Evolutionary conservation across 2,797 vertebrate species (phyloP).

Genomic region (Trachops cirrhosus): DNA sequence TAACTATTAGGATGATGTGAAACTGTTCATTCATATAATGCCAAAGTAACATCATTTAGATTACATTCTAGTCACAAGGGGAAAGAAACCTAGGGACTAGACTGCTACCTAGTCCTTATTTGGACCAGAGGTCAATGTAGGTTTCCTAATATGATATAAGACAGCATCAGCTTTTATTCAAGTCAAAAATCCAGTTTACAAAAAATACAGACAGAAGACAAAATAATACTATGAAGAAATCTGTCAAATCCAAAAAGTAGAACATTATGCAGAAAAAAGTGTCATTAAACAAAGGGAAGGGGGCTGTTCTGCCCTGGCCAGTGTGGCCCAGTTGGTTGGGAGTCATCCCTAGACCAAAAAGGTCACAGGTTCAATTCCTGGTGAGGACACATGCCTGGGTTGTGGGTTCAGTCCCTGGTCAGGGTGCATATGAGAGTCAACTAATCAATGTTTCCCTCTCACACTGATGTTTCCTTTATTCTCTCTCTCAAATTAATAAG

Average conservation of each 20-base stretch:
- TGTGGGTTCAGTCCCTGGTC: too few relatives aligned
- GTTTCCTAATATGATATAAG: background rate
- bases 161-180: background rate
- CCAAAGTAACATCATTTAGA: slow-evolving; percentile 24
- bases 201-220: slow-evolving; percentile 1
- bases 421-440: too few relatives aligned
- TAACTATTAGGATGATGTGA: background rate
- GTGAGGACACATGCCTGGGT: too few relatives aligned
- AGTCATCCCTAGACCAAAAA: too few relatives aligned
- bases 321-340: too few relatives aligned
- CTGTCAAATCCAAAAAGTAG: background rate
- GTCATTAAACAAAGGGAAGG: background rate
- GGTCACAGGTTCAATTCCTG: too few relatives aligned
- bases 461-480: too few relatives aligned
- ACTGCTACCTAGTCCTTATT: background rate
- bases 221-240: background rate
- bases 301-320: too few relatives aligned
- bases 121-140: background rate
- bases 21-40: background rate
- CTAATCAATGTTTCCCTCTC: too few relatives aligned
- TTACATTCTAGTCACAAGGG: background rate
- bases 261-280: background rate
- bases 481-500: too few relatives aligned
- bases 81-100: background rate
- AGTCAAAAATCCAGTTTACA: slow-evolving; percentile 27